Base-by-base conservation (phyloP, 1,140 invertebrate genomes). In the Apis cerana region DNA sequence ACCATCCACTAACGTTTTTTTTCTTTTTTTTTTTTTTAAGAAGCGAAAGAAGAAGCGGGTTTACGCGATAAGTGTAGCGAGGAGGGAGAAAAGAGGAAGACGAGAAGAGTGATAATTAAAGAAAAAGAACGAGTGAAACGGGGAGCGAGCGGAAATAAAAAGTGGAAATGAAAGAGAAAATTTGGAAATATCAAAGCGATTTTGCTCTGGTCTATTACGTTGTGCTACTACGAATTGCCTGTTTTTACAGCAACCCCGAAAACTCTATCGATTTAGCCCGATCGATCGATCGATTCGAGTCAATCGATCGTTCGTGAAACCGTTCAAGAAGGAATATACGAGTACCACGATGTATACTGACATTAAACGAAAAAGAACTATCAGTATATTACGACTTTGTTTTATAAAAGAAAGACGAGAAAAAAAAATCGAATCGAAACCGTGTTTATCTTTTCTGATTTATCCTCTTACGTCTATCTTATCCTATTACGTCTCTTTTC, bases 351-450 rank as follows among this genome's bases (percentile, higher is more conserved):
- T 92, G 91, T 93, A 93, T 91, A 91, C 90, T 89, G 84, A 89
- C 88, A 92, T 90, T 92, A 82, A 84, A 87, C 80, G 64, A 82
- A 78, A 43, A 83, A 80, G 82, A 89, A 90, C 89, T 92, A 91
- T 92, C 91, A 90, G 85, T 90, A 91, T 89, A 89, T 91, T 91
- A 92, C 87, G 90, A 92, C 89, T 92, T 90, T 92, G 91, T 92
- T 93, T 93, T 92, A 91, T 91, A 92, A 92, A 92, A 92, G 82
- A 91, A 89, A 85, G 65, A 76, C 48, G 78, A 89, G 33, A 88
- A 87, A 71, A 87, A 27, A 70, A 33, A 33, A 33, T 33, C 58
- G 23, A 85, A 21, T 23, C 58, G 23, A 70, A 12, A 5, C 27
- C 9, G 85, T 85, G 43, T 83, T 80, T 43, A 43, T 83, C 68